These are phyloP conservation scores for Spialia ferax DNA, from an alignment of 2,888 invertebrate genomes.

Conservation along the genomic window DNA sequence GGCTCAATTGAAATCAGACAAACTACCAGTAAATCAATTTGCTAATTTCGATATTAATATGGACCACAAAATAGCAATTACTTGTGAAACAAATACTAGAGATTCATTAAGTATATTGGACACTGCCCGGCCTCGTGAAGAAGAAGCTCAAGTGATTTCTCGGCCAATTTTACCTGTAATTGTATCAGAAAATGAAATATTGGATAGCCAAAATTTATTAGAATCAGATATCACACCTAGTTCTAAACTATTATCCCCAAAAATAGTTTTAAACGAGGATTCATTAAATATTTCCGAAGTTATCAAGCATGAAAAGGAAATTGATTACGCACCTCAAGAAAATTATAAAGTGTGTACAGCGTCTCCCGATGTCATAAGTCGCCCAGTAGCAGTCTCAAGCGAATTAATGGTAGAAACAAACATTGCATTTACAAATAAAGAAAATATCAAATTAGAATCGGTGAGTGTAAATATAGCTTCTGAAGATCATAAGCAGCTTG, in stretches of 20 bases:
- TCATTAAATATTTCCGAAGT: conserved; percentile 67
- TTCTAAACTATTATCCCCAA: conserved; percentile 61
- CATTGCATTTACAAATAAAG: conserved; percentile 58
- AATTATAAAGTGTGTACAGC: conserved; percentile 64
- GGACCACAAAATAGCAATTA: conserved; percentile 81
- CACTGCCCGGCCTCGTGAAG: conserved; percentile 55
- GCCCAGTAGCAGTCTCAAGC: conserved; percentile 81
- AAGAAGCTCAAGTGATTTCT: conserved; percentile 68
- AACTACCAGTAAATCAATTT: conserved; percentile 69
- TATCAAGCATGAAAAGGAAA: conserved; percentile 73
- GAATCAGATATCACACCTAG: conserved; percentile 55
- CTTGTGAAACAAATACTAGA: conserved; percentile 76
- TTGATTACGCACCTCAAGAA: conserved; percentile 50
- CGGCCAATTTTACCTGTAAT: conserved; percentile 64
- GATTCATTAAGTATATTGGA: conserved; percentile 63
- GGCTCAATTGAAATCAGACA: conserved; percentile 76
- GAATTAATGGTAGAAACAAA: conserved; percentile 78
- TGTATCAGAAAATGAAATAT: conserved; percentile 71
- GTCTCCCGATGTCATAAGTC: conserved; percentile 72
- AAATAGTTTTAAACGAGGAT: conserved; percentile 61
- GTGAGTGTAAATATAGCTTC: conserved; percentile 83
- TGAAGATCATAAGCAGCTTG: conserved; percentile 82
- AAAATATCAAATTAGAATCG: conserved; percentile 46
- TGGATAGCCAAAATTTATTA: conserved; percentile 75
- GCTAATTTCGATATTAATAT: conserved; percentile 83